Conservation (phyloP, 2,113 vertebrate species). For the Eclectus roratus region DNA sequence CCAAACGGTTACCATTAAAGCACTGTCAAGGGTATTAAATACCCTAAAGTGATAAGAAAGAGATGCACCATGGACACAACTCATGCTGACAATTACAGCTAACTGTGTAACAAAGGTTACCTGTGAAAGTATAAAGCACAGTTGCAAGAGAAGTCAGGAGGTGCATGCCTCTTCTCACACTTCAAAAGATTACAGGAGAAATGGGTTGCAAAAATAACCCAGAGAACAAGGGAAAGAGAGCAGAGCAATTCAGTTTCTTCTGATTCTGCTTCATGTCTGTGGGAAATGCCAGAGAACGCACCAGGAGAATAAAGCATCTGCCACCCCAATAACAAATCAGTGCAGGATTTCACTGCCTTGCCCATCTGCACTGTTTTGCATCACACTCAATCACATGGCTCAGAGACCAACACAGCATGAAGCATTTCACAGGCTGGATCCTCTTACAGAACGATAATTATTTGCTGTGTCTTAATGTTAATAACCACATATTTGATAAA, state of each 20-base stretch:
- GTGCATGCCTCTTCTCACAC: background rate
- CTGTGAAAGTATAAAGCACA: background rate
- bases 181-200: constrained; percentile 4
- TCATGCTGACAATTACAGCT: constrained; percentile 34
- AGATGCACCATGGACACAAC: background rate
- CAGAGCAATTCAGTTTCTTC: constrained; percentile 10
- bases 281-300: background rate
- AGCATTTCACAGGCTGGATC: background rate
- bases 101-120: background rate
- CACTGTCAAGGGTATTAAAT: background rate
- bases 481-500: background rate
- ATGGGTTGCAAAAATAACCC: background rate
- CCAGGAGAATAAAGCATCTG: constrained; percentile 51
- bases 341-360: background rate
- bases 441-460: background rate
- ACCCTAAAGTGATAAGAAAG: background rate
- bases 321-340: background rate
- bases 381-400: background rate
- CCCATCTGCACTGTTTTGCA: background rate
- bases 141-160: background rate
- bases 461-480: background rate
- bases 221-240: background rate
- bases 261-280: background rate
- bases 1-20: background rate
- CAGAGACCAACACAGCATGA: background rate